phyloP scores from a whole-genome alignment of 2,888 invertebrate species.

The Tipula vernalis region DNA sequence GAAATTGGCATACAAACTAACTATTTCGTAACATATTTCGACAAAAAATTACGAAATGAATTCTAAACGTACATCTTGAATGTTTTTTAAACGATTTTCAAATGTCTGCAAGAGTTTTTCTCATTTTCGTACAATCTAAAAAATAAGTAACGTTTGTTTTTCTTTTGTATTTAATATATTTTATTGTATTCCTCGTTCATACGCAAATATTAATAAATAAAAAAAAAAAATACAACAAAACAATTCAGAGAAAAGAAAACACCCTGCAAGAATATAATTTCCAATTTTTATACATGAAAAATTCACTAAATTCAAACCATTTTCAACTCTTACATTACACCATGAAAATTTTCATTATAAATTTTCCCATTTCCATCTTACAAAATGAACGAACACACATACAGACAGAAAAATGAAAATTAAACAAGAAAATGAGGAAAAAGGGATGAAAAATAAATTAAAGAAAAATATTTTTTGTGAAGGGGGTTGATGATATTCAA shows the following conservation, averaged over 20 bases:
- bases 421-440: neutral
- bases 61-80: neutral
- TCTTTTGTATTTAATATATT: neutral
- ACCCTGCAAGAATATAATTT: neutral
- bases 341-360: neutral
- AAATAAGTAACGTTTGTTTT: neutral
- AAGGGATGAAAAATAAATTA: slow-evolving; percentile 1
- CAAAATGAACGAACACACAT: slow-evolving; percentile 21
- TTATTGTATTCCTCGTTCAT: neutral
- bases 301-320: neutral
- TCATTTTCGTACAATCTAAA: neutral
- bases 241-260: neutral
- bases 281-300: neutral
- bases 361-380: slow-evolving; percentile 15
- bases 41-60: neutral
- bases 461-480: slow-evolving; percentile 4
- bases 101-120: neutral
- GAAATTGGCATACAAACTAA: no score
- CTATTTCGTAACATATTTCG: no score
- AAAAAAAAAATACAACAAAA: neutral
- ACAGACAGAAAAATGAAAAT: slow-evolving; percentile 19
- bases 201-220: neutral
- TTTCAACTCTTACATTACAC: slow-evolving; percentile 4
- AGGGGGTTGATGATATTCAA: neutral
- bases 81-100: neutral